Evolutionary conservation across 2,797 vertebrate species (phyloP).

Genomic region (Yasuhikotakia modesta): DNA sequence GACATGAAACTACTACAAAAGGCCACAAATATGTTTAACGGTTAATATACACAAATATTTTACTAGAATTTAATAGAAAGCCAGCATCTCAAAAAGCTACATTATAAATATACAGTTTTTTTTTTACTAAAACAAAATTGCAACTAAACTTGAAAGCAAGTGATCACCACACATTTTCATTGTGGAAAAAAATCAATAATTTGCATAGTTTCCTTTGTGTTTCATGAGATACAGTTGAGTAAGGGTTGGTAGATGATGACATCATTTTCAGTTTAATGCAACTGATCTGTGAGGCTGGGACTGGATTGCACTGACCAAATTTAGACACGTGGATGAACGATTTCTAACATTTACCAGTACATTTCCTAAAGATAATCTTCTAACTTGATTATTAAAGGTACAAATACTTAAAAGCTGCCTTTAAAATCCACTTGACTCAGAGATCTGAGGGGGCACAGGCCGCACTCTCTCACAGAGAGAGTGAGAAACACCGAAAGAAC

Average conservation of each 20-base stretch:
- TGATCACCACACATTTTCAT: not conserved
- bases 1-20: too few relatives aligned
- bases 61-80: too few relatives aligned
- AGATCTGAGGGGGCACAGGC: not conserved
- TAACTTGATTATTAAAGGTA: not conserved
- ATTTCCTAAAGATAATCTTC: not conserved
- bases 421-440: not conserved
- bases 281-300: not conserved
- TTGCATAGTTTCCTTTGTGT: not conserved
- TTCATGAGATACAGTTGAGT: not conserved
- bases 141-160: not conserved
- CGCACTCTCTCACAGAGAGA: not conserved
- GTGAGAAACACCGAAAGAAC: constrained; percentile 21
- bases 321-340: not conserved
- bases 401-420: not conserved
- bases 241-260: not conserved
- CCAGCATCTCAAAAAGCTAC: too few relatives aligned
- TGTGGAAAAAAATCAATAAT: not conserved
- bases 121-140: too few relatives aligned
- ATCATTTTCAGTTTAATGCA: not conserved
- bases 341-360: not conserved
- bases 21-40: too few relatives aligned
- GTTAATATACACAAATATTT: too few relatives aligned
- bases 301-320: not conserved
- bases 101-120: too few relatives aligned